These are phyloP conservation scores for Gasterosteus nipponicus DNA, from an alignment of 2,113 vertebrate species.

Conservation along the genomic window DNA sequence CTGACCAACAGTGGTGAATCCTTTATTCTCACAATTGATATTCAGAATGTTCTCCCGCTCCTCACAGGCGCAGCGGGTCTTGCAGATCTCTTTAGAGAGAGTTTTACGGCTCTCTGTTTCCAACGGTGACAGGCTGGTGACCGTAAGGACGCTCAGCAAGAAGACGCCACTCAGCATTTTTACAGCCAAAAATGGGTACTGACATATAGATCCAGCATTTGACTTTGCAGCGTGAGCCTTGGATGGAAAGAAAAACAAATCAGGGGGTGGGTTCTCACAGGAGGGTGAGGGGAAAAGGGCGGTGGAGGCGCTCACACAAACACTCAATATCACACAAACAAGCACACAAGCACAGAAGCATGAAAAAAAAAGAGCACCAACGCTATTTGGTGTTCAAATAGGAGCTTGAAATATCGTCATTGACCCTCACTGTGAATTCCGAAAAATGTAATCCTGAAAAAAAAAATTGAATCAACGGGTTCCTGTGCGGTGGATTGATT, in stretches of 20 bases:
- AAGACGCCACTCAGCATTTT: slow-evolving; percentile 97
- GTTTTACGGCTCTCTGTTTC: slow-evolving; percentile 93
- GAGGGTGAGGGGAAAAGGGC: slow-evolving; percentile 24
- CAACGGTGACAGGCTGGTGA: slow-evolving; percentile 88
- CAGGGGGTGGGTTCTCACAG: slow-evolving; percentile 44
- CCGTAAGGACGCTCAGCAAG: slow-evolving; percentile 92
- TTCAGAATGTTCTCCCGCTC: slow-evolving; percentile 95
- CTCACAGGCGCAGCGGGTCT: slow-evolving; percentile 93
- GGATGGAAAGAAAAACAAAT: slow-evolving; percentile 10
- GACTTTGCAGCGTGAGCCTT: slow-evolving; percentile 64
- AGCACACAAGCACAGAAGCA: not conserved
- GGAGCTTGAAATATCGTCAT: slow-evolving; percentile 63
- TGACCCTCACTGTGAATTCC: slow-evolving; percentile 69
- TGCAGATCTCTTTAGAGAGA: slow-evolving; percentile 94
- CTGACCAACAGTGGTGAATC: slow-evolving; percentile 91
- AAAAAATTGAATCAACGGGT: slow-evolving; percentile 48
- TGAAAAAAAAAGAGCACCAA: slow-evolving; percentile 23
- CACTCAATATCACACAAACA: slow-evolving; percentile 7
- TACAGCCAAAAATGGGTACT: slow-evolving; percentile 74
- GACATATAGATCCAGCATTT: slow-evolving; percentile 74
- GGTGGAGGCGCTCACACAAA: slow-evolving; percentile 38
- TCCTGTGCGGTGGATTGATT: slow-evolving; percentile 53
- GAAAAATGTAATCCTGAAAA: slow-evolving; percentile 41
- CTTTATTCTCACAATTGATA: slow-evolving; percentile 98
- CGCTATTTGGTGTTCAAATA: slow-evolving; percentile 52